Base-by-base conservation (phyloP, 2,113 vertebrate genomes). In the Pantherophis guttatus region DNA sequence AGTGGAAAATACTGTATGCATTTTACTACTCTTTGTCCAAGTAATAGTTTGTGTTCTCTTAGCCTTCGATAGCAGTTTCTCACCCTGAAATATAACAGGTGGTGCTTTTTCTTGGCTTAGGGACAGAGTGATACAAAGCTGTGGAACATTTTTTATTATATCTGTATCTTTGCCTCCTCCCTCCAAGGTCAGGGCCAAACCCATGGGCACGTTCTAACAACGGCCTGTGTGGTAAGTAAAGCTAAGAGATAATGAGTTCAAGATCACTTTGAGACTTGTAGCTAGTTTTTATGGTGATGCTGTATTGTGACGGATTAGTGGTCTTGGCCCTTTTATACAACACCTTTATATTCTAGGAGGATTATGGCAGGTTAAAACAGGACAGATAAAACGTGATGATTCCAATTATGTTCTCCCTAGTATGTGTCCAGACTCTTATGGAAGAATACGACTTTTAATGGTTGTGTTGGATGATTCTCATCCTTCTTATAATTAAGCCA, bases 401-500 rank as follows among this genome's bases (percentile, higher is more conserved):
- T 48, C 48, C 3, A 75, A 54, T 17, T 44, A 39, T 10, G 70
- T 55, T 53, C 24, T 15, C 39, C 17, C 29, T 53, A n/a, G 8
- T 11, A 21, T 44, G 48, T 52, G 26, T 50, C 8, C 53, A n/a
- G 9, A n/a, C 1, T 89, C 24, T 44, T 29, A 81, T 81, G 75
- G 33, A 9, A 44, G 87, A 8, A 39, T 44, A 85, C 1, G 15
- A 39, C 39, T 53, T 92, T 92, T 96, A 95, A 95, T 91, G 95
- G 94, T 94, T 94, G 91, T 85, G 92, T 85, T 81, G 90, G 92
- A 93, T 89, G 95, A 95, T 94, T 96, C 33, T 96, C 94, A 53
- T 57, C 95, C 93, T 53, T 93, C 90, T 94, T 93, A 93, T 95
- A 96, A 96, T 97, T 97, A 95, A 97, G 92, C 91, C 93, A 89